Percentiles rank a stretch among this genome's conserved stretches.
phyloP scores from a whole-genome alignment of 1,140 invertebrate genomes.

The Penaeus vannamei region DNA sequence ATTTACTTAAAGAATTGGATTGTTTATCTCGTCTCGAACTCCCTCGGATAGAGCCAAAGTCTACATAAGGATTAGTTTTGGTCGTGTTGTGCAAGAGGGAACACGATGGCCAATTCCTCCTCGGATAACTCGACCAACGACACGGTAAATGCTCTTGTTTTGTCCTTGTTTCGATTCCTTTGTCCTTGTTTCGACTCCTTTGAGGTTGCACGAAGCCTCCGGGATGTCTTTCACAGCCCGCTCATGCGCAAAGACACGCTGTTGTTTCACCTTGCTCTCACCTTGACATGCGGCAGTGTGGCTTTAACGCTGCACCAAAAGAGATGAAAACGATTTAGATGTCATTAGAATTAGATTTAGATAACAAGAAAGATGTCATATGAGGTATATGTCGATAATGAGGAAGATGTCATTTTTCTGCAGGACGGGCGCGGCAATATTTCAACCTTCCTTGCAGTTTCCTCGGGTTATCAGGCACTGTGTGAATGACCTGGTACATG shows the following conservation, averaged over 20 bases:
- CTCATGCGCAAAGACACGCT: slow-evolving; percentile 53
- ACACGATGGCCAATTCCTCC: slow-evolving; percentile 50
- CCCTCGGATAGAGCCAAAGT: slow-evolving; percentile 1
- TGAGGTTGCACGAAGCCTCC: background rate
- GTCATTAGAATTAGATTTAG: too few relatives aligned
- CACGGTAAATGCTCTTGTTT: slow-evolving; percentile 43
- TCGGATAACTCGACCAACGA: slow-evolving; percentile 51
- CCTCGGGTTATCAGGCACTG: background rate
- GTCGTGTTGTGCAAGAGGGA: slow-evolving; percentile 14
- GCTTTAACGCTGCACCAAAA: background rate
- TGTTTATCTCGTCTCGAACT: slow-evolving; percentile 54
- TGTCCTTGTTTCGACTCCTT: background rate
- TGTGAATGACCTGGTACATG: background rate
- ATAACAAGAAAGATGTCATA: too few relatives aligned
- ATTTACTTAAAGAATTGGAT: slow-evolving; percentile 44
- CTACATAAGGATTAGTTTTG: slow-evolving; percentile 47
- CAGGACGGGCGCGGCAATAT: slow-evolving; percentile 13
- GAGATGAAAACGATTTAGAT: too few relatives aligned
- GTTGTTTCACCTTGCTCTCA: slow-evolving; percentile 41
- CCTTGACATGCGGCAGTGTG: slow-evolving; percentile 23
- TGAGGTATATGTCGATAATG: too few relatives aligned
- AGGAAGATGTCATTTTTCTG: too few relatives aligned
- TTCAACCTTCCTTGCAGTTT: background rate
- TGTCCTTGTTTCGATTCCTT: slow-evolving; percentile 4
- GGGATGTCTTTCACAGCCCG: slow-evolving; percentile 3